phyloP scores from a whole-genome alignment of 1,140 invertebrate species.

The Hycleus phaleratus region DNA sequence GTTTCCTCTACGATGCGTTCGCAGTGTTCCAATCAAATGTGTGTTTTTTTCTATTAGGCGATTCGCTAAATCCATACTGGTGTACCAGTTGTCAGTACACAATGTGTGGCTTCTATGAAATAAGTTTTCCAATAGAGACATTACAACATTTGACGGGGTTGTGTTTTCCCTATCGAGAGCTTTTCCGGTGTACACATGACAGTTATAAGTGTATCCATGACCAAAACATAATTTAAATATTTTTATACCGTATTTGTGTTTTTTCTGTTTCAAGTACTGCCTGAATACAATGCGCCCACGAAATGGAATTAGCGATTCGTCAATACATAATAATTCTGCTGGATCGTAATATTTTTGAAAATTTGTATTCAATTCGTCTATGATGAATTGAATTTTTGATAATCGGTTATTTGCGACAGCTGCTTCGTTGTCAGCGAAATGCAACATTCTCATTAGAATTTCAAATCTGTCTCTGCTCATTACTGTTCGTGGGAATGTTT shows the following conservation, averaged over 20 bases:
- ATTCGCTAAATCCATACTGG: slow-evolving; percentile 25
- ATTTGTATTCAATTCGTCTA: too few species aligned
- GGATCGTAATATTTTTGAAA: too few species aligned
- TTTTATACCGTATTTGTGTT: slow-evolving; percentile 1
- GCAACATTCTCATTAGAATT: too few species aligned
- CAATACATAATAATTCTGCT: neutral
- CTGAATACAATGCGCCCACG: neutral
- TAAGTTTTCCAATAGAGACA: too few species aligned
- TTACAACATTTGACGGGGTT: too few species aligned
- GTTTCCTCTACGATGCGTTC: slow-evolving; percentile 22
- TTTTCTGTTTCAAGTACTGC: slow-evolving; percentile 3
- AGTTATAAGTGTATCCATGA: neutral
- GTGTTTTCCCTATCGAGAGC: too few species aligned
- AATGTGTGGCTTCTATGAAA: slow-evolving; percentile 13
- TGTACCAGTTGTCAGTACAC: slow-evolving; percentile 28
- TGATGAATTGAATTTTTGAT: too few species aligned
- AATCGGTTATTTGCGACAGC: too few species aligned
- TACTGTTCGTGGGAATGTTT: too few species aligned
- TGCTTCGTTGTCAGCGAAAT: too few species aligned
- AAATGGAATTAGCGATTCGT: neutral
- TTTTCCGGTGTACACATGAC: slow-evolving; percentile 9
- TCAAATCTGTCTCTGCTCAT: too few species aligned
- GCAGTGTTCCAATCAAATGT: slow-evolving; percentile 27
- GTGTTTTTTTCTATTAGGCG: slow-evolving; percentile 23
- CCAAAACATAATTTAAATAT: slow-evolving; percentile 6